Percentiles rank a stretch among this genome's conserved stretches.
phyloP scores from a whole-genome alignment of 2,113 vertebrate genomes.

The Ceuthmochares aereus region DNA sequence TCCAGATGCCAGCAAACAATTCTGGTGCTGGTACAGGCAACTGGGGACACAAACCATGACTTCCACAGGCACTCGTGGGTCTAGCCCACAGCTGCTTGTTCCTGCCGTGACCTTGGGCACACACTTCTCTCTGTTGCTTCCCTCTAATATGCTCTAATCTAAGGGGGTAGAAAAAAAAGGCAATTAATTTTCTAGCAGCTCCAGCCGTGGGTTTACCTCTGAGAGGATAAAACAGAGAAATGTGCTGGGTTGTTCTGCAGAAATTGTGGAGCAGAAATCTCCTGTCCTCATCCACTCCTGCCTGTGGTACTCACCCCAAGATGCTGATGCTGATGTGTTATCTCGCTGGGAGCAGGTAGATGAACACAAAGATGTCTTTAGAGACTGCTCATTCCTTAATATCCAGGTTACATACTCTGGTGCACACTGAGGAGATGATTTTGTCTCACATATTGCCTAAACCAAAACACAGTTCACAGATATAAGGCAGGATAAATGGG shows the following conservation, averaged over 20 bases:
- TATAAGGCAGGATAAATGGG: background rate
- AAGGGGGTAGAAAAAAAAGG: too few species aligned
- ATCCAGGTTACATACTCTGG: rapidly evolving
- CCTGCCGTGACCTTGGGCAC: background rate
- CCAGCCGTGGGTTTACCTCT: background rate
- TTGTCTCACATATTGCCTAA: rapidly evolving
- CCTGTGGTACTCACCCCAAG: rapidly evolving
- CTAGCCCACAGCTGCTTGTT: rapidly evolving
- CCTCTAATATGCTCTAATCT: background rate
- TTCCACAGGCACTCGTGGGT: rapidly evolving
- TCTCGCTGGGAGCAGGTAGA: background rate
- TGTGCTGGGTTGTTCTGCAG: background rate
- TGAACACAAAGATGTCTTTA: rapidly evolving
- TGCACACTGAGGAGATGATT: background rate
- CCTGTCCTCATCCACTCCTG: background rate
- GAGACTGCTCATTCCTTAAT: background rate
- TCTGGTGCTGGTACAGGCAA: rapidly evolving
- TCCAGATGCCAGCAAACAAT: background rate
- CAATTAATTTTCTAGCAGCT: background rate
- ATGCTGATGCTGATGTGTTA: rapidly evolving
- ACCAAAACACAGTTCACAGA: rapidly evolving
- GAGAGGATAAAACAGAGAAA: background rate
- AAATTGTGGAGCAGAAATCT: background rate
- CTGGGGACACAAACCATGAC: background rate
- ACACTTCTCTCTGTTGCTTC: background rate